phyloP scores from a whole-genome alignment of 2,113 vertebrate genomes.

The Spea multiplicata region DNA sequence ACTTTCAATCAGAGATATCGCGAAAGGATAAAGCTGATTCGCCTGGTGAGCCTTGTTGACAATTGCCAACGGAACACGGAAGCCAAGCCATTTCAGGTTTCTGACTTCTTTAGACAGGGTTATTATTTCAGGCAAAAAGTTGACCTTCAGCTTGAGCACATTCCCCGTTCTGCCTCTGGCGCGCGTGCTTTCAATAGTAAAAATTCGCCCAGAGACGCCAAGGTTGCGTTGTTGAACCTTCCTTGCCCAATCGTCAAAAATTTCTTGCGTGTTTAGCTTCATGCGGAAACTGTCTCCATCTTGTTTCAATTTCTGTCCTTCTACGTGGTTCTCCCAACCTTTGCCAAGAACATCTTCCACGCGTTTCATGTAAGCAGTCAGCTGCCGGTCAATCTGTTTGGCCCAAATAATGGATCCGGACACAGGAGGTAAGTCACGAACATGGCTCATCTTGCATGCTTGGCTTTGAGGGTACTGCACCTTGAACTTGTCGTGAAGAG shows the following conservation, averaged over 20 bases:
- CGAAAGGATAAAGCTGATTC: conserved; percentile 96
- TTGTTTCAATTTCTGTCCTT: conserved; percentile 97
- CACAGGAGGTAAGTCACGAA: conserved; percentile 90
- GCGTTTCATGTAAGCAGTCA: conserved; percentile 97
- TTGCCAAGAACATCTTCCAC: conserved; percentile 97
- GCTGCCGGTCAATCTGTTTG: conserved; percentile 96
- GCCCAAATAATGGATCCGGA: conserved; percentile 99
- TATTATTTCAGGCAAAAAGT: conserved; percentile 98
- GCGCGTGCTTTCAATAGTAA: conserved; percentile 92
- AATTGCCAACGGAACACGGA: conserved; percentile 92
- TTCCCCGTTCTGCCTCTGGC: conserved; percentile 87
- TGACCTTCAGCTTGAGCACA: conserved; percentile 94
- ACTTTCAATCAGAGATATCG: conserved; percentile 96
- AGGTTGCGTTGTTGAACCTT: conserved; percentile 98
- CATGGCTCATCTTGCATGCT: conserved; percentile 97
- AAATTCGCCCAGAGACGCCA: conserved; percentile 94
- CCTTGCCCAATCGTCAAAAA: conserved; percentile 96
- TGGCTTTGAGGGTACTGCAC: conserved; percentile 98
- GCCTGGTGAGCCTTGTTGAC: conserved; percentile 99
- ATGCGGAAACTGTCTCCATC: conserved; percentile 97
- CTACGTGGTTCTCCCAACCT: conserved; percentile 98
- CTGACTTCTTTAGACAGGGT: conserved; percentile 96
- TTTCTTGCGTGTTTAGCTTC: conserved; percentile 98
- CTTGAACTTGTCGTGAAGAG: conserved; percentile 97
- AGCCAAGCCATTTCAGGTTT: conserved; percentile 97